Percentiles rank a stretch among this genome's conserved stretches.
phyloP scores from a whole-genome alignment of 2,113 vertebrate species.

The Sebastes schlegelii region DNA sequence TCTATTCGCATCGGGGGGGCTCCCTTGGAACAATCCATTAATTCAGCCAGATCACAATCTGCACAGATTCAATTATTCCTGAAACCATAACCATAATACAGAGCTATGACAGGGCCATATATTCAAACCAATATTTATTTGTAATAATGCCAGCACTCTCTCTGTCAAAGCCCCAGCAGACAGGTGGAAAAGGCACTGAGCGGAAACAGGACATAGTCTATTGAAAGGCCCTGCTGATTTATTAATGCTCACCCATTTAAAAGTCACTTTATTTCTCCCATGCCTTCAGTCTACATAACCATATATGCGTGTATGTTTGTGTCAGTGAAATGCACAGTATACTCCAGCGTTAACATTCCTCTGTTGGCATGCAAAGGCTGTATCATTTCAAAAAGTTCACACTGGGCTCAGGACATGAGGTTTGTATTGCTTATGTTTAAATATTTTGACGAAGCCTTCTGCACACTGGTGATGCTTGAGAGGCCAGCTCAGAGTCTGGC shows the following conservation, averaged over 20 bases:
- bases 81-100: conserved; percentile 75
- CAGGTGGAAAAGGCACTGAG: conserved; percentile 55
- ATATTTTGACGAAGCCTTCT: conserved; percentile 73
- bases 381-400: conserved; percentile 59
- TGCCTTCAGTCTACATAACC: conserved; percentile 54
- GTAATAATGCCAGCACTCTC: conserved; percentile 75
- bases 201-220: conserved; percentile 61
- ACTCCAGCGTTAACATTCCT: conserved; percentile 25
- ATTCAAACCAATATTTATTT: conserved; percentile 84
- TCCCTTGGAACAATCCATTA: conserved; percentile 69
- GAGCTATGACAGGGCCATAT: conserved; percentile 77
- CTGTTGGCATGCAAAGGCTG: conserved; percentile 48
- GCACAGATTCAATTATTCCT: conserved; percentile 82
- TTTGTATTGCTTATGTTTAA: conserved; percentile 70
- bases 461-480: conserved; percentile 61
- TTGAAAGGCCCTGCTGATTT: conserved; percentile 76
- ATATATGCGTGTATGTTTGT: conserved; percentile 42
- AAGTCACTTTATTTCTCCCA: conserved; percentile 66
- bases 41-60: conserved; percentile 79
- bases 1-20: conserved; percentile 18
- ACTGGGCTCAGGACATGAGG: conserved; percentile 47
- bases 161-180: conserved; percentile 66
- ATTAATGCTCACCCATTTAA: conserved; percentile 76
- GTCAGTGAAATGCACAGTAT: conserved; percentile 53
- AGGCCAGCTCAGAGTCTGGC: conserved; percentile 64